A percentile compares a stretch with the other conserved stretches of the same genome.
phyloP scores from a whole-genome alignment of 2,888 invertebrate species.

The Sarcophaga caerulescens region DNA sequence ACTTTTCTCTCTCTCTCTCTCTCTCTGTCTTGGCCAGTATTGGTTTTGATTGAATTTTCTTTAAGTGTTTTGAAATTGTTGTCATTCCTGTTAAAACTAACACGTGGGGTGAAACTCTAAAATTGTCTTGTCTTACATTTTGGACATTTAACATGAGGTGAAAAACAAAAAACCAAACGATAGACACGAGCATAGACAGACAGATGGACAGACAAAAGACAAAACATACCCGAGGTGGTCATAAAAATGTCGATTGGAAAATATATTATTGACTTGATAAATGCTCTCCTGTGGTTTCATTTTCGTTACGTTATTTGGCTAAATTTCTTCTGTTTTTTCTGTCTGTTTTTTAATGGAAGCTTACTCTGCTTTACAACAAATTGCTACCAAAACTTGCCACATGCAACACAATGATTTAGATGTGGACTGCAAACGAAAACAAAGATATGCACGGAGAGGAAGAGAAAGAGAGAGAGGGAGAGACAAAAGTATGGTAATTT shows the following conservation, averaged over 20 bases:
- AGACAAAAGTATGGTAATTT: background rate
- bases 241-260: conserved; percentile 69
- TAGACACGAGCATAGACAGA: background rate
- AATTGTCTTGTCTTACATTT: conserved; percentile 51
- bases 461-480: background rate
- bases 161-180: background rate
- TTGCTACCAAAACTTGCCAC: conserved; percentile 45
- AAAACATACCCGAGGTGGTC: conserved; percentile 53
- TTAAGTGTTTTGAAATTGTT: conserved; percentile 30
- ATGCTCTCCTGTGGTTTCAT: conserved; percentile 66
- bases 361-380: conserved; percentile 33
- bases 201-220: conserved; percentile 12
- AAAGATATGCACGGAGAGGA: background rate
- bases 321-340: background rate
- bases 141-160: conserved; percentile 4
- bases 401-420: conserved; percentile 42
- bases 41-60: conserved; percentile 14
- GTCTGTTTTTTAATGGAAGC: conserved; percentile 25
- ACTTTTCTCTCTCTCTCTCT: too few relatives aligned
- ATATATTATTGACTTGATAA: conserved; percentile 69
- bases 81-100: background rate
- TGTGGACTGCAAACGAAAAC: background rate
- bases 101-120: conserved; percentile 58
- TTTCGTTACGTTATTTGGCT: background rate
- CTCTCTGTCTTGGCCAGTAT: too few relatives aligned